These are phyloP conservation scores for rabbit (Oryctolagus cuniculus) DNA, from an alignment of 2,113 vertebrate genomes.

Conservation along the genomic window mOryCun1.1 NC_091442.1:64658501-64659000, in stretches of 20 bases:
- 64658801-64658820: conserved; percentile 40
- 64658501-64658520: conserved; percentile 46
- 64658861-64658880: not conserved
- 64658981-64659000: not conserved
- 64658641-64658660: conserved; percentile 45
- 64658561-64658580: conserved; percentile 8
- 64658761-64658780: not conserved
- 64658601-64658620: not conserved
- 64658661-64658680: conserved; percentile 6
- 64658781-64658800: conserved; percentile 51
- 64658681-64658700: conserved; percentile 48
- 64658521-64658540: conserved; percentile 34
- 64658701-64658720: conserved; percentile 47
- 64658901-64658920: conserved; percentile 9
- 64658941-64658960: conserved; percentile 7
- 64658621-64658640: conserved; percentile 50
- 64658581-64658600: conserved; percentile 3
- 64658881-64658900: conserved; percentile 2
- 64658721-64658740: not conserved
- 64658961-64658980: not conserved
- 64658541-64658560: not conserved
- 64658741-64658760: not conserved
- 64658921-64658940: not conserved
- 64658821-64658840: conserved; percentile 33
- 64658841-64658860: conserved; percentile 5